Evolutionary conservation across 2,888 invertebrate genomes (phyloP), one percentile per base, ranked within the genome.

Genomic region (Dugesia japonica): DNA sequence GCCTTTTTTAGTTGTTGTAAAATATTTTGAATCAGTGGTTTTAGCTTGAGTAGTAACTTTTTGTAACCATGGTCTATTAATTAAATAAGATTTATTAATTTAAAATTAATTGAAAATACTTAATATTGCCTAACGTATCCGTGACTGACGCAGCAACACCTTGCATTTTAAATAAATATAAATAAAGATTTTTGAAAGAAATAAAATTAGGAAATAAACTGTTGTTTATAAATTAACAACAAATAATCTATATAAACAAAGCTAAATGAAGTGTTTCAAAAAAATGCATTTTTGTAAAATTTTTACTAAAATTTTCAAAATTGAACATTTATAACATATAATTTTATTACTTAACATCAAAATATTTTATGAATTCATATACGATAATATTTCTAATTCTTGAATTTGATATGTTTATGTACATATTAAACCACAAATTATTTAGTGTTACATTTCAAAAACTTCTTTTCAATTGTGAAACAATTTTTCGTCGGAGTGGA

Each of bases 1-100:
- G 81, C 98, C 87, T 87, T 72, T 98, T 86, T 98, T 98, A 79
- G 97, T 98, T 79, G 97, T 98, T 9, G 97, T 97, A 85, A 98
- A 98, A 87, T 98, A 98, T 86, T 98, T 98, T 75, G 97, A 95
- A 86, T 98, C 98, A 72, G 97, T 97, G 97, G 98, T 98, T 79
- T 80, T 83, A 78, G 27, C 42, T 38, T 78, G 78, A 1, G 72
- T 31, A 13, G 78, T 73, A 9, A 78, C 78, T 17, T 78, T 73
- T 26, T 78, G 77, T 20, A 77, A 42, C 77, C 77, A 77, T 33
- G 77, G 77, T 33, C 77, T 77, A 26, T 33, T 42, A 42, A 17
- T 15, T 15, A 15, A 42, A 17, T 15, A 15, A n/a, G n/a, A n/a
- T n/a, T 15, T 15, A 42, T 15, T 42, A 17, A 17, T 42, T 42